phyloP scores from a whole-genome alignment of 2,888 invertebrate species.

The Apoda limacodes region DNA sequence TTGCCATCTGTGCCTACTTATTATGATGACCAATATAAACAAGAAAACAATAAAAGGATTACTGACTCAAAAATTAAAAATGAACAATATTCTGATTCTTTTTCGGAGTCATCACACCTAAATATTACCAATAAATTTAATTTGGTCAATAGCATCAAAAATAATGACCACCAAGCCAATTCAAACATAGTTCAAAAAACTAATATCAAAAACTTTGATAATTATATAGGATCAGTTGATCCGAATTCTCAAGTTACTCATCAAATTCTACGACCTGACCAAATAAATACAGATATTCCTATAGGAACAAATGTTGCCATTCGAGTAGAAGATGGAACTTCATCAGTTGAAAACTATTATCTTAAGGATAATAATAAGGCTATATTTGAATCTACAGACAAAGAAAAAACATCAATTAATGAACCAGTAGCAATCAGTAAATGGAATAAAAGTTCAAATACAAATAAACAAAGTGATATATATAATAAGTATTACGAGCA shows the following conservation, averaged over 20 bases:
- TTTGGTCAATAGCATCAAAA: constrained; percentile 29
- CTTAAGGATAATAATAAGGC: constrained; percentile 34
- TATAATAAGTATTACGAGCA: constrained; percentile 4
- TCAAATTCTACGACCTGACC: constrained; percentile 18
- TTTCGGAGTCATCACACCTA: constrained; percentile 27
- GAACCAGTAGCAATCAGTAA: constrained; percentile 46
- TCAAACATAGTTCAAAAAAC: constrained; percentile 36
- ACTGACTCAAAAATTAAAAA: too few relatives aligned
- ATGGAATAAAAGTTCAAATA: constrained; percentile 44
- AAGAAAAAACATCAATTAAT: constrained; percentile 27
- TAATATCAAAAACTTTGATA: too few relatives aligned
- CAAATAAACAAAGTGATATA: constrained; percentile 6
- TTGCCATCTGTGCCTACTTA: constrained; percentile 35
- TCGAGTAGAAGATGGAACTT: constrained; percentile 51
- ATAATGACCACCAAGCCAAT: constrained; percentile 32
- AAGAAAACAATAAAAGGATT: background rate
- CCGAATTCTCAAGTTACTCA: constrained; percentile 37
- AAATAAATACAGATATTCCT: constrained; percentile 55
- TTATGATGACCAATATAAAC: constrained; percentile 15
- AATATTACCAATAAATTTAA: constrained; percentile 35
- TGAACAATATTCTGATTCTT: constrained; percentile 22
- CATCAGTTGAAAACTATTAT: constrained; percentile 37
- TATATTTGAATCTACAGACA: constrained; percentile 29
- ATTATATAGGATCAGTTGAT: constrained; percentile 49
- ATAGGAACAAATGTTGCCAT: constrained; percentile 64